A percentile compares a stretch with the other conserved stretches of the same genome.
These are phyloP conservation scores for Dioctria linearis DNA, from an alignment of 2,888 invertebrate species.

Conservation along the genomic window DNA sequence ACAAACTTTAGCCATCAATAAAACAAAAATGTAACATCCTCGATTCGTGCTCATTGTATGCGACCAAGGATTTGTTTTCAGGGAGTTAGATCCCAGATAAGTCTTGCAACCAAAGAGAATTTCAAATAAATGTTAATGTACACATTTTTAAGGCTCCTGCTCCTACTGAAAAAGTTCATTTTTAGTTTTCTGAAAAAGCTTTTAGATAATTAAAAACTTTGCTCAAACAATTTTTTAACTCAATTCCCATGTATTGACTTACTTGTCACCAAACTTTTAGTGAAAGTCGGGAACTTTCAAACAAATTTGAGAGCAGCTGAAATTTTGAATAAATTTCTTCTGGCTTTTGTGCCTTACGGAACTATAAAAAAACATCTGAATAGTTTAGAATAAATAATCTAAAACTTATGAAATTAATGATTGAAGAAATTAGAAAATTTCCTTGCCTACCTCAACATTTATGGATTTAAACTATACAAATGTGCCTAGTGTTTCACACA, in stretches of 20 bases:
- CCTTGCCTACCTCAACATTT: no score
- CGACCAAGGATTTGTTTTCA: neutral
- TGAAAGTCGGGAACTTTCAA: no score
- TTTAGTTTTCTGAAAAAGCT: constrained; percentile 3
- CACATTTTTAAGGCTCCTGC: constrained; percentile 42
- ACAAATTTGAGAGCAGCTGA: no score
- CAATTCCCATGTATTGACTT: constrained; percentile 10
- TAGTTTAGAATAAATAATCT: no score
- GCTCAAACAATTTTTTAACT: constrained; percentile 11
- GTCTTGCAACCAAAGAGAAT: constrained; percentile 34
- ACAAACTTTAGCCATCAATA: constrained; percentile 52
- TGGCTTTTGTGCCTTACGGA: no score
- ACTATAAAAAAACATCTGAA: no score
- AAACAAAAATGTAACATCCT: constrained; percentile 51
- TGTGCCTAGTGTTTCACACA: no score
- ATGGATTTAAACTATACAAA: no score
- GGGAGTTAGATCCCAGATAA: neutral
- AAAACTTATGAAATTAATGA: no score
- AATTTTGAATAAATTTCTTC: no score
- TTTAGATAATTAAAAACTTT: constrained; percentile 56
- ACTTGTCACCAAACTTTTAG: neutral
- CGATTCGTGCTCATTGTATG: constrained; percentile 2
- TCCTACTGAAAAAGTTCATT: constrained; percentile 48
- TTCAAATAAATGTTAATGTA: constrained; percentile 49
- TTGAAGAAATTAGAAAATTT: no score